Evolutionary conservation across 2,797 vertebrate genomes (phyloP).

Genomic region (Champsocephalus esox): DNA sequence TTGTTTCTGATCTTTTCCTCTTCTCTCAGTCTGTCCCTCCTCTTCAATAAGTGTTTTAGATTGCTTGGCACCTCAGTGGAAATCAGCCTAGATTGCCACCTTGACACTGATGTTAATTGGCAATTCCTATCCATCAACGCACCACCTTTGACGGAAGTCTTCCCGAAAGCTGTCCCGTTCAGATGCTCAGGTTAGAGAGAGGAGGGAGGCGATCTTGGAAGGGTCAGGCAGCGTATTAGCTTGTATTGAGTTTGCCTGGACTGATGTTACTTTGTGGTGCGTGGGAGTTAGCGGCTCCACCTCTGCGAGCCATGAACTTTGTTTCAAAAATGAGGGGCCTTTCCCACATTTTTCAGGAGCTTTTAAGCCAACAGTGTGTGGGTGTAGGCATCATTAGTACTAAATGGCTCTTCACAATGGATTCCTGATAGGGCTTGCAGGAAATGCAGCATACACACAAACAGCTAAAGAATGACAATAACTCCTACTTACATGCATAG

Average conservation of each 20-base stretch:
- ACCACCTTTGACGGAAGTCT: conserved; percentile 58
- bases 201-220: conserved; percentile 26
- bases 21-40: conserved; percentile 18
- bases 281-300: conserved; percentile 44
- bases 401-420: conserved; percentile 49
- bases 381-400: conserved; percentile 56
- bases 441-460: conserved; percentile 8
- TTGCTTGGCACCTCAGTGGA: conserved; percentile 75
- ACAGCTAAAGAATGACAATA: conserved; percentile 3
- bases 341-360: conserved; percentile 58
- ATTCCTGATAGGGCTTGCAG: conserved; percentile 29
- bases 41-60: conserved; percentile 70
- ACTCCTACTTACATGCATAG: conserved; percentile 20
- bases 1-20: conserved; percentile 56
- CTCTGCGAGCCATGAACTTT: conserved; percentile 27
- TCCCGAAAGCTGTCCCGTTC: conserved; percentile 30
- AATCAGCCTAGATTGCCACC: conserved; percentile 82
- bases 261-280: conserved; percentile 44
- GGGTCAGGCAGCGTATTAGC: conserved; percentile 26
- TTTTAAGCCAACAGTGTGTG: conserved; percentile 60
- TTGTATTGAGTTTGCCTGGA: conserved; percentile 31
- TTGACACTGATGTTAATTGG: conserved; percentile 82
- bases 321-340: conserved; percentile 49
- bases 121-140: conserved; percentile 73
- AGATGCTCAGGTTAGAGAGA: conserved; percentile 39